Evolutionary conservation across 2,888 invertebrate species (phyloP).

Genomic region (Strigamia maritima): DNA sequence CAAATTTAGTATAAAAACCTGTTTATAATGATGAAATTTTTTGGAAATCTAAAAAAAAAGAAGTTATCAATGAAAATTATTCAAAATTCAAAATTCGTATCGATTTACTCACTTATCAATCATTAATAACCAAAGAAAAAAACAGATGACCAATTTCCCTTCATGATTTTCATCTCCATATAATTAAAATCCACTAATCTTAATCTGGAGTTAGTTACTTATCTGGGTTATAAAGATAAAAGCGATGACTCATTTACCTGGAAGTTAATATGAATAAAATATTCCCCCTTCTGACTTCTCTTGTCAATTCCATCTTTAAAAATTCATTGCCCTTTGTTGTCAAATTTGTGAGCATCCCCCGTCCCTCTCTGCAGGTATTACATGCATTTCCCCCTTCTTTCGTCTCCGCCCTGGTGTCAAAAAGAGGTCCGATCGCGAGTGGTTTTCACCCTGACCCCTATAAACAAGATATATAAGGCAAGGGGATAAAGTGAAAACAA

Average conservation of each 20-base stretch:
- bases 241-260: not conserved
- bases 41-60: too few relatives aligned
- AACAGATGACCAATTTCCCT: not conserved
- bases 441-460: not conserved
- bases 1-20: too few relatives aligned
- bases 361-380: not conserved
- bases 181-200: not conserved
- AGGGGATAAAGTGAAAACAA: not conserved
- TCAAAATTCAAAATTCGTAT: too few relatives aligned
- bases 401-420: constrained; percentile 4
- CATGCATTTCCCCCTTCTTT: not conserved
- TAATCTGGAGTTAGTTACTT: not conserved
- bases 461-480: not conserved
- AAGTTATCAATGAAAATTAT: too few relatives aligned
- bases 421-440: not conserved
- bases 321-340: not conserved
- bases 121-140: not conserved
- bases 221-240: not conserved
- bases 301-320: not conserved
- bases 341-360: not conserved
- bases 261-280: not conserved
- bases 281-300: not conserved
- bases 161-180: not conserved
- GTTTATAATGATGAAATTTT: too few relatives aligned
- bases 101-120: not conserved